Base-by-base conservation (phyloP, 1,140 invertebrate species). In the Leguminivora glycinivorella region DNA sequence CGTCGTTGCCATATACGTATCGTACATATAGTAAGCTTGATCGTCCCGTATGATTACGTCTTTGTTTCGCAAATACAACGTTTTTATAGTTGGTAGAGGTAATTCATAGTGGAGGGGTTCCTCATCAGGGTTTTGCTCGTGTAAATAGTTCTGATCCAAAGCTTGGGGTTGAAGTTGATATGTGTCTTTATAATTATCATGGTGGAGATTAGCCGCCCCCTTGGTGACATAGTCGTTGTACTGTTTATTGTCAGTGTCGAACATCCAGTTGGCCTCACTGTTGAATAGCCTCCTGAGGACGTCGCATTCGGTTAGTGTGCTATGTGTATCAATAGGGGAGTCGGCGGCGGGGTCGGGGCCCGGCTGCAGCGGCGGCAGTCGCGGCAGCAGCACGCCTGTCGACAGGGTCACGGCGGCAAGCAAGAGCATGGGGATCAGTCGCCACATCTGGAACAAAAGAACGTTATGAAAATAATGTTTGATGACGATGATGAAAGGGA, bases 371-470 rank as follows among this genome's bases (percentile, higher is more conserved):
- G 82, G 76, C 40, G 82, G 77, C 67, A 85, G 67, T 68, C 88
- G 74, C 80, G 87, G 87, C 79, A 91, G 84, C 80, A 90, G 79
- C 71, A 88, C 84, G 70, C 88, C 88, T 67, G 85, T 86, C 12
- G 85, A 87, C 31, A 90, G 70, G 24, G 87, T 86, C 38, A 83
- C 81, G 56, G 82, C 82, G 26, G 84, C 79, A 0, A 91, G 78
- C 7, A 90, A 72, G 68, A 91, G 67, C 69, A 84, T 76, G 70
- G 83, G 81, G 76, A 88, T 78, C 67, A 90, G 68, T 71, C 79
- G 82, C 26, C 80, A 78, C 81, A 90, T 88, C 89, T 91, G 89
- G 47, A 91, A 91, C 80, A 86, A 85, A 68, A 52, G 4, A 72
- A 58, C 1, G 9, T 25, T 10, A 29, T 29, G 5, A 38, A 38